Base-by-base conservation (phyloP, 2,888 invertebrate species). In the Melitaea athalia region DNA sequence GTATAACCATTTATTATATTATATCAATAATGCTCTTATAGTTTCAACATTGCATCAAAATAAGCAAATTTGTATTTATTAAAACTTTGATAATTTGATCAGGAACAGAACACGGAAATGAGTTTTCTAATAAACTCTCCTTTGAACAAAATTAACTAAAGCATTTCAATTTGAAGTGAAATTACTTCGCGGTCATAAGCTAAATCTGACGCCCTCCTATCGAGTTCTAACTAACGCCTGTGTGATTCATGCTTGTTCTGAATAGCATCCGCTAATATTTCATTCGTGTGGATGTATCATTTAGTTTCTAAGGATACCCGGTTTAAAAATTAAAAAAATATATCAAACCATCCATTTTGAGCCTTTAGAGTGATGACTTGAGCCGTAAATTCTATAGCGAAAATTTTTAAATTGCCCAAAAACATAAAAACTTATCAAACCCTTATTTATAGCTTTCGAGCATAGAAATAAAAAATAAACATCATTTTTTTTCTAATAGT, bases 201-300 rank as follows among this genome's bases (percentile, higher is more conserved):
- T 42, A 57, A 12, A 42, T 11, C 38, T 62, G 12, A 55, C 65
- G 65, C 60, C 49, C 61, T 61, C 31, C 66, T 14, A 66, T 66
- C 33, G 33, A 17, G 52, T 38, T 55, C 33, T 45, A 33, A 53
- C 38, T 60, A 66, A 66, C 65, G n/a, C 33, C n/a, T 31, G 14
- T 60, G 38, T 63, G 50, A 67, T 62, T 66, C 61, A 66, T 45
- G 43, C 45, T 45, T 31, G 60, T 42, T 55, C 60, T 55, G 60
- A 47, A 55, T 68, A 64, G 42, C 42, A n/a, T 12, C 15, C 52
- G 11, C 52, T 61, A 49, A 50, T 64, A 61, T 47, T 55, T 55
- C 38, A 17, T 47, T 38, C 43, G 15, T 33, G 6, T 55, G 0
- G n/a, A 55, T 38, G 6, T 17, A 31, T 3, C 4, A 17, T 17